Percentiles rank a stretch among this genome's conserved stretches.
Evolutionary conservation across 2,113 vertebrate species (phyloP).

Genomic region (Ageneiosus marmoratus): DNA sequence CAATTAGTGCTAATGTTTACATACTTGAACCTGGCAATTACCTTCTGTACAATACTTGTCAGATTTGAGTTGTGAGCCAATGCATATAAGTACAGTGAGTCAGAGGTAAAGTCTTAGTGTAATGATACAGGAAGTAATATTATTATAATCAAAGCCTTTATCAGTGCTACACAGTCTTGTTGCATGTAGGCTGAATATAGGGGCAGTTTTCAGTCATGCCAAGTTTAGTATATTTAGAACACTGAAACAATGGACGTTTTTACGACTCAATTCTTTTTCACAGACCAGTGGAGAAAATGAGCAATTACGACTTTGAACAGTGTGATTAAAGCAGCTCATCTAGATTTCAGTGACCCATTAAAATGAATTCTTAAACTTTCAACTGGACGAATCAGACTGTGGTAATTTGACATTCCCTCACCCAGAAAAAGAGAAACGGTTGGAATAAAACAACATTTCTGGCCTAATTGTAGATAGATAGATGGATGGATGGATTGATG

Average conservation of each 20-base stretch:
- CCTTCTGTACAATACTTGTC: neutral
- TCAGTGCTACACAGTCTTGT: neutral
- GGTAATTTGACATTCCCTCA: neutral
- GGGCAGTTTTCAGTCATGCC: neutral
- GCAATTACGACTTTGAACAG: slow-evolving; percentile 20
- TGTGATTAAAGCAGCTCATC: slow-evolving; percentile 38
- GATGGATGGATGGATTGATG: too few species aligned
- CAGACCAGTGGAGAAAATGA: slow-evolving; percentile 17
- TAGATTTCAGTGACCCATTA: slow-evolving; percentile 36
- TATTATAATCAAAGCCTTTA: neutral
- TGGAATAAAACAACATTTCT: neutral
- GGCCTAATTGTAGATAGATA: too few species aligned
- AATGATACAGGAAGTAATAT: neutral
- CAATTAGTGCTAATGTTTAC: neutral
- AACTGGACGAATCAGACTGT: neutral
- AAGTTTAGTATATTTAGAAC: neutral
- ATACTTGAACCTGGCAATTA: neutral
- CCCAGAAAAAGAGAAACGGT: neutral
- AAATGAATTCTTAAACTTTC: slow-evolving; percentile 24
- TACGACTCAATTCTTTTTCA: slow-evolving; percentile 16
- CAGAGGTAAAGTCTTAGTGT: neutral
- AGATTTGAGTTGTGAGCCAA: neutral
- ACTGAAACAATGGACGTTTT: neutral
- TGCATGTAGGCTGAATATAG: neutral
- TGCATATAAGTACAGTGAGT: neutral